Conservation (phyloP, 1,140 invertebrate species). For the Oryctes rhinoceros region DNA sequence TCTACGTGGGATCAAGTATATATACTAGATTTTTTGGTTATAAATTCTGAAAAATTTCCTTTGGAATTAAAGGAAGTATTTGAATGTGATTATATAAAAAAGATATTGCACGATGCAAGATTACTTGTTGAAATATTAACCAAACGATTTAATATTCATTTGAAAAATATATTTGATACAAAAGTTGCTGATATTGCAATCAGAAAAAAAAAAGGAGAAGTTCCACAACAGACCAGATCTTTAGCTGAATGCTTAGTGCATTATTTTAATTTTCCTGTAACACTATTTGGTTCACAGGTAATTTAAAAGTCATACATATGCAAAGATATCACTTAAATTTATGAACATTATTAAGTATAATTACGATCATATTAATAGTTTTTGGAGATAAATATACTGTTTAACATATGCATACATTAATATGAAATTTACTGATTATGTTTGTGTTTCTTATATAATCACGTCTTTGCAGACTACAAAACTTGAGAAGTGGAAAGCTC, state of each 20-base stretch:
- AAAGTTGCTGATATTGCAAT: conserved; percentile 27
- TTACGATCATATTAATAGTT: neutral
- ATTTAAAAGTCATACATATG: neutral
- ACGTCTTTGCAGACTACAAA: neutral
- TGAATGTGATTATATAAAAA: neutral
- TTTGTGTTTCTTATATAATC: neutral
- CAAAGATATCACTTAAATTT: neutral
- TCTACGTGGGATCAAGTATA: conserved; percentile 39
- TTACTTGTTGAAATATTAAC: neutral
- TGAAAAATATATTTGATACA: conserved; percentile 39
- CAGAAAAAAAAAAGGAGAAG: neutral
- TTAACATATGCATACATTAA: no score
- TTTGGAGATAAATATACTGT: no score
- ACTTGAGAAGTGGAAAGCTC: neutral
- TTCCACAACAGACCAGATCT: neutral
- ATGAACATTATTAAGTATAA: neutral
- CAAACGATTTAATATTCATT: neutral
- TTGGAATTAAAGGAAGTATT: neutral
- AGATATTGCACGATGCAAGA: conserved; percentile 31
- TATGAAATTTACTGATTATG: neutral
- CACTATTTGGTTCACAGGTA: neutral
- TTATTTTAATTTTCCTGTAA: conserved; percentile 39
- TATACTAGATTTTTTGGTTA: conserved; percentile 22
- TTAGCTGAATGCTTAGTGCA: conserved; percentile 6
- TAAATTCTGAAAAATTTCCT: conserved; percentile 8